Conservation (phyloP, 1,140 invertebrate species). For the Eciton burchellii region DNA sequence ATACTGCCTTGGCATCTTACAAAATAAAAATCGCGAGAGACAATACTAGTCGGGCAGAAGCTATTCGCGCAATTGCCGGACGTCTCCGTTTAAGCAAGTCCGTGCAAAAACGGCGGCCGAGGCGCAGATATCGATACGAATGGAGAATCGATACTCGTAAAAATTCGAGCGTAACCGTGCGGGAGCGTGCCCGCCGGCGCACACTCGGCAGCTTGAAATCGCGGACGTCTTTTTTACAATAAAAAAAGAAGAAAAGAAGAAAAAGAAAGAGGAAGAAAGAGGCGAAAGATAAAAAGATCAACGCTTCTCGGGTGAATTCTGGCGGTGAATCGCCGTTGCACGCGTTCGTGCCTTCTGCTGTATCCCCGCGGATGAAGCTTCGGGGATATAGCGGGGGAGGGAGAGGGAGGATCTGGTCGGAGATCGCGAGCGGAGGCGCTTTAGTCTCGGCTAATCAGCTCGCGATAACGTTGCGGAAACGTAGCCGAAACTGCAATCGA, state of each 20-base stretch:
- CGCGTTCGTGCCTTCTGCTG: slow-evolving; percentile 25
- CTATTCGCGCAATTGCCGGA: slow-evolving; percentile 52
- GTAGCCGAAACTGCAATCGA: too few species aligned
- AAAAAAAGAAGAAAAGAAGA: background rate
- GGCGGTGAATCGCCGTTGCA: slow-evolving; percentile 28
- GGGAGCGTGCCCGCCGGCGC: slow-evolving; percentile 39
- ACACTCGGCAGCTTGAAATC: slow-evolving; percentile 54
- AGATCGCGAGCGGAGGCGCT: too few species aligned
- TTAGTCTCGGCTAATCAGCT: background rate
- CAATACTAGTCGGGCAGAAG: slow-evolving; percentile 59
- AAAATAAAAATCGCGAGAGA: slow-evolving; percentile 64
- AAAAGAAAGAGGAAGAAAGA: too few species aligned
- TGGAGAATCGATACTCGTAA: slow-evolving; percentile 56
- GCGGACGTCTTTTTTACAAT: slow-evolving; percentile 14
- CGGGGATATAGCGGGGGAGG: too few species aligned
- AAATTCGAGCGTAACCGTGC: slow-evolving; percentile 48
- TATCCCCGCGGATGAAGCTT: slow-evolving; percentile 23
- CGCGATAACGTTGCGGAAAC: background rate
- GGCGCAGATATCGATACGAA: slow-evolving; percentile 5
- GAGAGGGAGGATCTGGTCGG: too few species aligned
- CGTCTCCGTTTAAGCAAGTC: slow-evolving; percentile 48
- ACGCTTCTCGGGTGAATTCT: slow-evolving; percentile 44
- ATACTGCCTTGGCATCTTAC: too few species aligned
- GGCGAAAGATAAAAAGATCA: too few species aligned
- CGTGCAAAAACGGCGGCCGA: slow-evolving; percentile 42